Conservation (phyloP, 2,888 invertebrate species). For the Drosophila multiciliata region DNA sequence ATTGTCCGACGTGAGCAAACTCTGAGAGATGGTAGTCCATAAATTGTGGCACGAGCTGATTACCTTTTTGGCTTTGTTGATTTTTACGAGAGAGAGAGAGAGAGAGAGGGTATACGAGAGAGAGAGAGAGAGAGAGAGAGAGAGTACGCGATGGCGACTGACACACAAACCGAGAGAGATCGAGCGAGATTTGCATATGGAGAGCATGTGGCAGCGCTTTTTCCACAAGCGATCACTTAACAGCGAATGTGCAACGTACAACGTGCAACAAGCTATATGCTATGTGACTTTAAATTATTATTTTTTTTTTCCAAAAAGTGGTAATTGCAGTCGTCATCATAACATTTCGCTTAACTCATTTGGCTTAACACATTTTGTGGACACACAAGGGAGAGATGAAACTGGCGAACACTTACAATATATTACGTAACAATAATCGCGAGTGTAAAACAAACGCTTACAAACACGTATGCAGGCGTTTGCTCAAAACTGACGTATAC, state of each 20-base stretch:
- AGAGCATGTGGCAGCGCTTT: neutral
- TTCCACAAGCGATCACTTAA: neutral
- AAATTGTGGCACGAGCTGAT: constrained; percentile 23
- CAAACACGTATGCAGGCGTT: neutral
- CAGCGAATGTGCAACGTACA: neutral
- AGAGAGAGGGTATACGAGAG: neutral
- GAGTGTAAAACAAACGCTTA: neutral
- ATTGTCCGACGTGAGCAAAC: constrained; percentile 3
- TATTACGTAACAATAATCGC: neutral
- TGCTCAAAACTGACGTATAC: neutral
- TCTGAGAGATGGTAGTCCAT: constrained; percentile 2
- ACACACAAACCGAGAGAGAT: constrained; percentile 1
- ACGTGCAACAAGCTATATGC: constrained; percentile 16
- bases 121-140: neutral
- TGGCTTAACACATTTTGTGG: neutral
- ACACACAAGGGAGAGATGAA: constrained; percentile 5
- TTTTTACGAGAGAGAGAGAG: constrained; percentile 7
- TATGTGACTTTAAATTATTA: neutral
- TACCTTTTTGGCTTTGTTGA: constrained; percentile 6
- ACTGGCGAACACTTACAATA: neutral
- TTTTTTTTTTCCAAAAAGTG: neutral
- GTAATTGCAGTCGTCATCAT: neutral
- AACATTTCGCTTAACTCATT: neutral
- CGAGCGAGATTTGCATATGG: neutral
- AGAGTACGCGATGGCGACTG: neutral